Percentiles rank a stretch among this genome's conserved stretches.
phyloP scores from a whole-genome alignment of 1,140 invertebrate genomes.

The Drosophila auraria region DNA sequence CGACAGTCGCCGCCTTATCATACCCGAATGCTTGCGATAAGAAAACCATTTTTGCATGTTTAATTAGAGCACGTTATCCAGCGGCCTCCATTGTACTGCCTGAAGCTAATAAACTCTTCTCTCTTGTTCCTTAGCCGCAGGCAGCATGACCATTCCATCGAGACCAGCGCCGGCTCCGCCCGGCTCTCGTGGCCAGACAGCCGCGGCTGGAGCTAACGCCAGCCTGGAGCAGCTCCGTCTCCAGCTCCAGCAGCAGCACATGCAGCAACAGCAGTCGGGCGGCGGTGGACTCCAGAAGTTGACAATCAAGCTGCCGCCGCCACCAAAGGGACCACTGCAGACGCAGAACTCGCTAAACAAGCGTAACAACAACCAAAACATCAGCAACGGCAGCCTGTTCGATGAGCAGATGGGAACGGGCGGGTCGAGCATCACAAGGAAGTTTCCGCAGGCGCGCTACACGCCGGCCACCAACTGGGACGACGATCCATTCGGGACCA shows the following conservation, averaged over 20 bases:
- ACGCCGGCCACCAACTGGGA: constrained; percentile 82
- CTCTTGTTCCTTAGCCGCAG: constrained; percentile 25
- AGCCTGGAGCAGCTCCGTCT: constrained; percentile 74
- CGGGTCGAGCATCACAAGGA: constrained; percentile 71
- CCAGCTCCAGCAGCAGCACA: constrained; percentile 77
- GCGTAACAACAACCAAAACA: constrained; percentile 53
- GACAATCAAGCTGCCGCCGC: constrained; percentile 77
- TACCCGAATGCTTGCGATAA: constrained; percentile 17
- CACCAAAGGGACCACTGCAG: constrained; percentile 65
- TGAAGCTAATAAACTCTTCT: constrained; percentile 5
- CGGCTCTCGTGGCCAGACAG: constrained; percentile 62
- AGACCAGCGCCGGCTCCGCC: constrained; percentile 84
- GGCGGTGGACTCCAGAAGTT: constrained; percentile 69
- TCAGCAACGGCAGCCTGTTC: constrained; percentile 28
- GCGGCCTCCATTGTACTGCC: not conserved
- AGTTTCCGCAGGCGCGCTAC: constrained; percentile 80
- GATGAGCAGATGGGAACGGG: constrained; percentile 31
- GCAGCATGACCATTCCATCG: constrained; percentile 81
- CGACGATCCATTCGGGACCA: constrained; percentile 69
- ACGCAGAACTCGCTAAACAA: constrained; percentile 30
- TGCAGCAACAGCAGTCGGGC: constrained; percentile 65
- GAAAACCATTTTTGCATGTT: constrained; percentile 30
- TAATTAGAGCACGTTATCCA: constrained; percentile 16
- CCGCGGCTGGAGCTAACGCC: constrained; percentile 77
- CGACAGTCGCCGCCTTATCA: constrained; percentile 10